Evolutionary conservation across 2,888 invertebrate species (phyloP).

Genomic region (Leptinotarsa tumamoca): DNA sequence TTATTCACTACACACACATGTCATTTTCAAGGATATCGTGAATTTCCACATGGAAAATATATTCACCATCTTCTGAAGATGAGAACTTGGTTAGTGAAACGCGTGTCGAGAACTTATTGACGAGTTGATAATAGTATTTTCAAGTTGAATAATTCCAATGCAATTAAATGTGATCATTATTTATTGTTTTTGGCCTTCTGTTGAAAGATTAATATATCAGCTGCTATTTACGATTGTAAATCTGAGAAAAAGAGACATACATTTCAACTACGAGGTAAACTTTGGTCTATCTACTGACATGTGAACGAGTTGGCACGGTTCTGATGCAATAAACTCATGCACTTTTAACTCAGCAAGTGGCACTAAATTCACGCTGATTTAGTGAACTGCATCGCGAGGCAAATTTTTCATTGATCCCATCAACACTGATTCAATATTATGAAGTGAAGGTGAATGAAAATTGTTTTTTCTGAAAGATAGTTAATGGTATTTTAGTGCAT

Average conservation of each 20-base stretch:
- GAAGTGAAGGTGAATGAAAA: not conserved
- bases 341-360: conserved; percentile 50
- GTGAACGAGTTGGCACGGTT: conserved; percentile 54
- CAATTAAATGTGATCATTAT: conserved; percentile 22
- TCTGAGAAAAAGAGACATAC: conserved; percentile 24
- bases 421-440: not conserved
- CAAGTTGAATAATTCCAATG: not conserved
- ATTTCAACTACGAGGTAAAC: conserved; percentile 36
- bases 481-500: too few species aligned
- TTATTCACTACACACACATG: too few species aligned
- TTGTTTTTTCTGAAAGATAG: not conserved
- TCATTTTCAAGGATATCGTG: too few species aligned
- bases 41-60: too few species aligned
- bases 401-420: conserved; percentile 18
- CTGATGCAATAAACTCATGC: conserved; percentile 53
- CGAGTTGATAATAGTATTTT: too few species aligned
- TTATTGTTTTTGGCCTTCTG: conserved; percentile 23
- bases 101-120: too few species aligned
- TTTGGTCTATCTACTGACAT: conserved; percentile 39
- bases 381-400: conserved; percentile 33
- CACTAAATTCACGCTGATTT: conserved; percentile 47
- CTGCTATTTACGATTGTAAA: conserved; percentile 25
- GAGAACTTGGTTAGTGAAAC: too few species aligned
- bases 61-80: too few species aligned
- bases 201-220: conserved; percentile 33